These are phyloP conservation scores for Apolygus lucorum DNA, from an alignment of 1,140 invertebrate genomes.

Conservation along the genomic window DNA sequence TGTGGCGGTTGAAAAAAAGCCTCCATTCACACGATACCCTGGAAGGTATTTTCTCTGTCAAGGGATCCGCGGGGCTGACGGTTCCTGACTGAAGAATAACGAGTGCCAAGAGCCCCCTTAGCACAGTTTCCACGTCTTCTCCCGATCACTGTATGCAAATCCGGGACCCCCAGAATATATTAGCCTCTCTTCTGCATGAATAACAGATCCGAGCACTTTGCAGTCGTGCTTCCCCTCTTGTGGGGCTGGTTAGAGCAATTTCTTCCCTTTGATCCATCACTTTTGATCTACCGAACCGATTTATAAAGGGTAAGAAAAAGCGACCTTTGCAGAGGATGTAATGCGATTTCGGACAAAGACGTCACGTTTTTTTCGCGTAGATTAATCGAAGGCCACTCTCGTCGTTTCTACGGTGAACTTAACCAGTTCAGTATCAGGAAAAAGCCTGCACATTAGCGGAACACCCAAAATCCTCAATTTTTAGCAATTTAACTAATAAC, in stretches of 20 bases:
- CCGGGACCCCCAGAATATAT: background rate
- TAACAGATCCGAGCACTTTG: constrained; percentile 12
- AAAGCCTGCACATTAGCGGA: too few relatives aligned
- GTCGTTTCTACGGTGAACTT: too few relatives aligned
- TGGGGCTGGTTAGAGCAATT: constrained; percentile 11
- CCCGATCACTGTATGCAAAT: constrained; percentile 15
- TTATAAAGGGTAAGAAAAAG: too few relatives aligned
- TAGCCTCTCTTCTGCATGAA: constrained; percentile 1
- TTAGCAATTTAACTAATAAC: too few relatives aligned
- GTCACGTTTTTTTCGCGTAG: too few relatives aligned
- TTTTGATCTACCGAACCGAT: constrained; percentile 13
- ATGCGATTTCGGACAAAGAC: too few relatives aligned
- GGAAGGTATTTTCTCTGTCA: background rate
- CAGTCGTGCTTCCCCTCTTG: constrained; percentile 6
- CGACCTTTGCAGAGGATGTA: too few relatives aligned
- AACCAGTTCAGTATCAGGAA: too few relatives aligned
- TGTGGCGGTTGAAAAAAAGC: too few relatives aligned
- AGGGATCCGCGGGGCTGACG: background rate
- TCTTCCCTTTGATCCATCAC: constrained; percentile 10
- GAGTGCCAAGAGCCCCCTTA: constrained; percentile 12
- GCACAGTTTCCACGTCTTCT: constrained; percentile 10
- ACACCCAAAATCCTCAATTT: too few relatives aligned
- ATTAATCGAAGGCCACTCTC: too few relatives aligned
- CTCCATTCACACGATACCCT: background rate
- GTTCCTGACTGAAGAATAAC: constrained; percentile 8